Conservation (phyloP, 2,888 invertebrate species). For the Biston stratarius region DNA sequence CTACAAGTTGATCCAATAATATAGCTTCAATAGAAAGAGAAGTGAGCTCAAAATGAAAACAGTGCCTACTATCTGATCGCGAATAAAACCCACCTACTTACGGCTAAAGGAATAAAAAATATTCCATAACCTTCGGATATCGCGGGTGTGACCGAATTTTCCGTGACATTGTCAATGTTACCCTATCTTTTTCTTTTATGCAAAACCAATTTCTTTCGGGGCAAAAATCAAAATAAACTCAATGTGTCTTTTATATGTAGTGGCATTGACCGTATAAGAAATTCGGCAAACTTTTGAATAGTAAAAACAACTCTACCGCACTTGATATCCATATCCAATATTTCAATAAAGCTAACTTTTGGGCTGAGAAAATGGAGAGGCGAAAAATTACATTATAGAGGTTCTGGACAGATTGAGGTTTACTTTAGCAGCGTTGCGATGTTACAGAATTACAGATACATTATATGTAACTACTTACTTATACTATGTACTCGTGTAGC, state of each 20-base stretch:
- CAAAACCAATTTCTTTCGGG: conserved; percentile 60
- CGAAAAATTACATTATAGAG: conserved; percentile 83
- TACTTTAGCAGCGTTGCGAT: conserved; percentile 57
- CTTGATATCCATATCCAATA: conserved; percentile 85
- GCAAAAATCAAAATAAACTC: conserved; percentile 70
- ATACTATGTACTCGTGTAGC: not conserved
- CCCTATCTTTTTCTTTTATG: conserved; percentile 59
- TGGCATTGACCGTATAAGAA: conserved; percentile 55
- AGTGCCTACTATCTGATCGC: conserved; percentile 19
- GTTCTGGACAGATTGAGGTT: conserved; percentile 74
- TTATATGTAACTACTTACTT: conserved; percentile 3
- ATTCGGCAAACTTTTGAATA: conserved; percentile 73
- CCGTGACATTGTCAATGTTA: conserved; percentile 58
- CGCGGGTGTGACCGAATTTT: conserved; percentile 52
- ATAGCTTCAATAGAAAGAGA: not conserved
- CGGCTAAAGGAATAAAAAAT: conserved; percentile 44
- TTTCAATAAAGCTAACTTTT: conserved; percentile 82
- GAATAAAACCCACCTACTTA: conserved; percentile 34
- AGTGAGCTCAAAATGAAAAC: conserved; percentile 1
- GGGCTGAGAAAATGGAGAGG: conserved; percentile 77
- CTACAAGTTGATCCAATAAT: too few species aligned
- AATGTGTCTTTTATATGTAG: conserved; percentile 63
- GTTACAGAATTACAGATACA: conserved; percentile 51
- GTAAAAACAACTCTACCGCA: conserved; percentile 79
- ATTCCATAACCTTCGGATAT: conserved; percentile 49